A percentile compares a stretch with the other conserved stretches of the same genome.
Evolutionary conservation across 2,113 vertebrate species (phyloP).

Genomic region (Sturnus vulgaris): DNA sequence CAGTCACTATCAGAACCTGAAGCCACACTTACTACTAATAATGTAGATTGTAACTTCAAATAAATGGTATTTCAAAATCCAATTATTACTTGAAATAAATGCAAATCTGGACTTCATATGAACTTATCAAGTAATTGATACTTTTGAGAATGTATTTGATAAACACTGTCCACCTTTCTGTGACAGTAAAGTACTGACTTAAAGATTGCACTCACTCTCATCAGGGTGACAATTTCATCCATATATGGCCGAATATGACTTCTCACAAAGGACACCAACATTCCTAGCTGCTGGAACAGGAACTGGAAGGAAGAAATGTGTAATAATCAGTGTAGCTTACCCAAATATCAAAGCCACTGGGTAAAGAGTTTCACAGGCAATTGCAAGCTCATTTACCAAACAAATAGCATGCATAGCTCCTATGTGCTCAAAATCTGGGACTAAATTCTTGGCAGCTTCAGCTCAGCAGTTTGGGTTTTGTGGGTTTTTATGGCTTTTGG

Average conservation of each 20-base stretch:
- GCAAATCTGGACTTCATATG: neutral
- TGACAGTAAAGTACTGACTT: neutral
- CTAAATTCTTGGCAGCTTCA: constrained; percentile 17
- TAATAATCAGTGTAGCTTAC: neutral
- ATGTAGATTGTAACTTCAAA: neutral
- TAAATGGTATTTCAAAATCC: neutral
- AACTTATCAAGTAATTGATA: neutral
- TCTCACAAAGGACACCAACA: constrained; percentile 97
- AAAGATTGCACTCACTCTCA: constrained; percentile 84
- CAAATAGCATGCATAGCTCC: constrained; percentile 6
- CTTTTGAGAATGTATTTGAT: neutral
- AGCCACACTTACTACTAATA: neutral
- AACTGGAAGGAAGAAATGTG: constrained; percentile 76
- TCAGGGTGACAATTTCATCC: constrained; percentile 98
- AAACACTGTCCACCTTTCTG: neutral
- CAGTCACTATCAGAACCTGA: neutral
- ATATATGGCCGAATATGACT: constrained; percentile 99
- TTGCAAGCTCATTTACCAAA: constrained; percentile 10
- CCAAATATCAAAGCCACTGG: neutral
- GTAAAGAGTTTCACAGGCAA: neutral
- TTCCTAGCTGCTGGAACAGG: constrained; percentile 95
- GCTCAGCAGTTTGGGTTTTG: neutral
- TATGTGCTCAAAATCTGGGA: neutral
- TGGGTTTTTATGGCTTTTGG: neutral
- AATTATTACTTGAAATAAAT: neutral